These are phyloP conservation scores for Crematogaster levior DNA, from an alignment of 2,888 invertebrate species.

Conservation along the genomic window DNA sequence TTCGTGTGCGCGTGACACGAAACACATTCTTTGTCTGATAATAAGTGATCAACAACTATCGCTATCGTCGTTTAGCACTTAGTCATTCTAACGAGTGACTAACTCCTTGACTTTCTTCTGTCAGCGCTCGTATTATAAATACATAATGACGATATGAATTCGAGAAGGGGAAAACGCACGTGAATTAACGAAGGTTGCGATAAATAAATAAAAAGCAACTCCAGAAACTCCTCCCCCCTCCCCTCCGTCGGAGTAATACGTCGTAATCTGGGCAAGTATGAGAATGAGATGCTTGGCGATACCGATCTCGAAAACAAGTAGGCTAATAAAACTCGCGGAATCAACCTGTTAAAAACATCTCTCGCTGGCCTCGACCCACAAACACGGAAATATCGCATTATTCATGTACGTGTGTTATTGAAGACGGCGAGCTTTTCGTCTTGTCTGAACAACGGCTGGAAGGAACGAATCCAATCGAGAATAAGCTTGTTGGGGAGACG, in stretches of 20 bases:
- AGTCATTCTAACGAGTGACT: background rate
- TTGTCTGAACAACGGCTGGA: background rate
- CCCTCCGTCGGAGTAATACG: background rate
- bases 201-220: background rate
- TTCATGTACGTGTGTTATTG: background rate
- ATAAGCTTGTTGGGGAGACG: slow-evolving; percentile 24
- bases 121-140: background rate
- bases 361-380: slow-evolving; percentile 1
- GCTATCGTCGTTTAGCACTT: background rate
- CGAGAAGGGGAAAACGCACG: background rate
- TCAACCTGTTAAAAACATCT: background rate
- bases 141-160: background rate
- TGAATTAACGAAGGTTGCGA: background rate
- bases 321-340: background rate
- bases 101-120: background rate
- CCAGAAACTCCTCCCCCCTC: background rate
- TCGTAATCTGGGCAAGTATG: background rate
- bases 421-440: background rate
- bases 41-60: background rate
- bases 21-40: background rate
- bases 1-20: background rate
- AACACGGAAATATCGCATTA: background rate
- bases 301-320: background rate
- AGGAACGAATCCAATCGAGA: background rate
- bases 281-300: background rate